phyloP scores from a whole-genome alignment of 2,888 invertebrate genomes.

The Calameuta pallipes region DNA sequence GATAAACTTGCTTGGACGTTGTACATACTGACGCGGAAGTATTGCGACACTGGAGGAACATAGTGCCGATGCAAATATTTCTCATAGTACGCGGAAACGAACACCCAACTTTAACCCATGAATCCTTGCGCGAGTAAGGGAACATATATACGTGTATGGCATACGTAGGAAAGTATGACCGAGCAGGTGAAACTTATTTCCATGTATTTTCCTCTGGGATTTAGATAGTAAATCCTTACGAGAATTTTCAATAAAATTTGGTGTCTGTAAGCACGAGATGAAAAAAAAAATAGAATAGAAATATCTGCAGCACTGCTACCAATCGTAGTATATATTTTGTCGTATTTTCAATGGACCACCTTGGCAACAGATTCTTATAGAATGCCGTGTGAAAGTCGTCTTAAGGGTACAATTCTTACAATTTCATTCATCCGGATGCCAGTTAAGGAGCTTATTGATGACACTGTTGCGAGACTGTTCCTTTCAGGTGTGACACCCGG shows the following conservation, averaged over 20 bases:
- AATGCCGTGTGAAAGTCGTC: neutral
- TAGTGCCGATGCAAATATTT: neutral
- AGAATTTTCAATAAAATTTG: neutral
- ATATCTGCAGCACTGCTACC: neutral
- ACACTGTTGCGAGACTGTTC: neutral
- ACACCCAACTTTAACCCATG: neutral
- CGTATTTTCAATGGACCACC: neutral
- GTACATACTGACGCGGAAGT: neutral
- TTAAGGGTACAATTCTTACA: neutral
- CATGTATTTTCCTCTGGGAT: neutral
- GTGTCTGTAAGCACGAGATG: neutral
- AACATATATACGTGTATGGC: neutral
- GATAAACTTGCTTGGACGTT: neutral
- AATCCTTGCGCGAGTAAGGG: neutral
- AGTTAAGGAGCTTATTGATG: constrained; percentile 6
- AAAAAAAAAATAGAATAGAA: neutral
- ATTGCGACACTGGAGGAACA: neutral
- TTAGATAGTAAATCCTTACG: neutral
- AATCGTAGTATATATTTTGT: neutral
- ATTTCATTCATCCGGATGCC: neutral
- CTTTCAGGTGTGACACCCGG: neutral
- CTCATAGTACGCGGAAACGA: neutral
- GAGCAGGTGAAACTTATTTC: neutral
- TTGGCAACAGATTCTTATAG: neutral
- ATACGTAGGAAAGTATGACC: no score